phyloP scores from a whole-genome alignment of 2,888 invertebrate species.

The Hydrotaea cyrtoneurina region DNA sequence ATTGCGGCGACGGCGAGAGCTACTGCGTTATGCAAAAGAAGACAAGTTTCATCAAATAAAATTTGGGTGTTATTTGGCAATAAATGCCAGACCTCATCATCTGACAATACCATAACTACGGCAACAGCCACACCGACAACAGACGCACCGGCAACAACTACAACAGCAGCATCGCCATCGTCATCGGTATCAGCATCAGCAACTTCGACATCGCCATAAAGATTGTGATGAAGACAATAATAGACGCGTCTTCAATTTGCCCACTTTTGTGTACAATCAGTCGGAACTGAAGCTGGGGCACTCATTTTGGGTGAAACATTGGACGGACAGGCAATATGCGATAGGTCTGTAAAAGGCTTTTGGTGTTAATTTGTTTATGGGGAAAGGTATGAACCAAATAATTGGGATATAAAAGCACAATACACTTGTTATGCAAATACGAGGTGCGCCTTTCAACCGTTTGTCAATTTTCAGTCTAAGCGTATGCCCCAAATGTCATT shows the following conservation, averaged over 20 bases:
- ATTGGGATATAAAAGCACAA: too few relatives aligned
- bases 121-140: conserved; percentile 27
- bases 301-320: not conserved
- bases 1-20: too few relatives aligned
- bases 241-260: conserved; percentile 38
- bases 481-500: too few relatives aligned
- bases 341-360: not conserved
- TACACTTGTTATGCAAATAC: too few relatives aligned
- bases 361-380: not conserved
- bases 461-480: too few relatives aligned
- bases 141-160: conserved; percentile 29
- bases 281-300: not conserved
- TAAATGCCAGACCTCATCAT: conserved; percentile 59
- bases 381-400: too few relatives aligned
- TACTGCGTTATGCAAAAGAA: too few relatives aligned
- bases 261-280: conserved; percentile 35
- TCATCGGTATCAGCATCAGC: not conserved
- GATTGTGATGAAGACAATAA: conserved; percentile 17
- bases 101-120: conserved; percentile 46
- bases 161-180: conserved; percentile 8
- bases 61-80: conserved; percentile 64
- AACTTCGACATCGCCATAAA: conserved; percentile 6
- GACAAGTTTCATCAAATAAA: not conserved
- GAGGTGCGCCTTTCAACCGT: too few relatives aligned
- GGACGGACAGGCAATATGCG: not conserved